Percentiles rank a stretch among this genome's conserved stretches.
These are phyloP conservation scores for Meriones psammophilus DNA, from an alignment of 2,797 vertebrate genomes.

Conservation along the genomic window DNA sequence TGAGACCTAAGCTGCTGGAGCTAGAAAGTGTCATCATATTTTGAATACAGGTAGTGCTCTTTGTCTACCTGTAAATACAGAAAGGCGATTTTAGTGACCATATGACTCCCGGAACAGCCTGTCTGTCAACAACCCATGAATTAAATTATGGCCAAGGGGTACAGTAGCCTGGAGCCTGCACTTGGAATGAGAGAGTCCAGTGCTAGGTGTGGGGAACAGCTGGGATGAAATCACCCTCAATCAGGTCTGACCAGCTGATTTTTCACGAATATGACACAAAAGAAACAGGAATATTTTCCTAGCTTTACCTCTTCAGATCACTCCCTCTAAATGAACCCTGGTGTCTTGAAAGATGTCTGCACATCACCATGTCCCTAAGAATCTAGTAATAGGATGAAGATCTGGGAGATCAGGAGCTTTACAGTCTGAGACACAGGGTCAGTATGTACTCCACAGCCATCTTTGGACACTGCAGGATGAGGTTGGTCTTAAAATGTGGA, in stretches of 20 bases:
- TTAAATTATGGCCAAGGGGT: background rate
- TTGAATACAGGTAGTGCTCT: background rate
- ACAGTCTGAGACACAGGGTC: background rate
- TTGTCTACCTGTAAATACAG: background rate
- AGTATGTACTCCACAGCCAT: background rate
- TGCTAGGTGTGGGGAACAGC: background rate
- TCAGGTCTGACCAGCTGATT: background rate
- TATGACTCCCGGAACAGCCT: constrained; percentile 10
- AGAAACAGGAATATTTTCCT: background rate
- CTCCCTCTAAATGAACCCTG: background rate
- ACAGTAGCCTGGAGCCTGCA: background rate
- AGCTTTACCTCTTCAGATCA: background rate
- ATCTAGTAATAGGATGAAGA: background rate
- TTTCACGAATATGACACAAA: background rate
- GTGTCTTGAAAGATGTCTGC: background rate
- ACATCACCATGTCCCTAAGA: background rate
- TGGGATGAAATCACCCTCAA: background rate
- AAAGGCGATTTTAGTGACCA: constrained; percentile 1
- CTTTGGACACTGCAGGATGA: background rate
- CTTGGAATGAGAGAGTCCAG: background rate
- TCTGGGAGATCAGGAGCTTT: background rate
- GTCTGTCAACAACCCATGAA: background rate
- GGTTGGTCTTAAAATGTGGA: background rate
- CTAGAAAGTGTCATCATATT: background rate
- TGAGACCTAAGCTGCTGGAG: background rate